These are phyloP conservation scores for Mungos mungo DNA, from an alignment of 2,113 vertebrate genomes.

Conservation along the genomic window DNA sequence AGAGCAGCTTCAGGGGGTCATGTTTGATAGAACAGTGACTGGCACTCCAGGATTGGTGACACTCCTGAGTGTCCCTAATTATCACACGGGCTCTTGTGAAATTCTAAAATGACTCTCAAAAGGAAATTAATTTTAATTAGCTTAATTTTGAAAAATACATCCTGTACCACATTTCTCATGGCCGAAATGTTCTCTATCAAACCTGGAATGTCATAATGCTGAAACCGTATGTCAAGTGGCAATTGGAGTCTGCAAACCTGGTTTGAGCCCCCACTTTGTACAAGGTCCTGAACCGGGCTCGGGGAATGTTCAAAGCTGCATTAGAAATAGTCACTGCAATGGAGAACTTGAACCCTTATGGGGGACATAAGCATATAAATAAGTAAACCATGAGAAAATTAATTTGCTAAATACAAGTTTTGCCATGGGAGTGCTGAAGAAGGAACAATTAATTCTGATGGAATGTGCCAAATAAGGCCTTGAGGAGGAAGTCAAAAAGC, in stretches of 20 bases:
- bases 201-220: neutral
- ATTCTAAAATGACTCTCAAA: conserved; percentile 56
- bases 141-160: conserved; percentile 59
- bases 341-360: neutral
- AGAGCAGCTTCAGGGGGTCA: neutral
- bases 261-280: neutral
- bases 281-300: neutral
- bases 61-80: conserved; percentile 57
- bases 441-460: conserved; percentile 32
- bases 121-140: conserved; percentile 73
- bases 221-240: neutral
- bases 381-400: conserved; percentile 45
- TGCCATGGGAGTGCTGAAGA: neutral
- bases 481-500: neutral
- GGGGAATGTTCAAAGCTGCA: neutral
- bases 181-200: neutral
- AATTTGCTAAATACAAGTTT: conserved; percentile 55
- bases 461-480: neutral
- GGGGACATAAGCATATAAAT: neutral
- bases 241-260: neutral
- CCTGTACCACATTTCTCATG: neutral
- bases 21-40: conserved; percentile 38
- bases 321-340: neutral
- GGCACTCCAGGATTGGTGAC: conserved; percentile 11
- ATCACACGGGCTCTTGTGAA: conserved; percentile 11